Evolutionary conservation across 2,888 invertebrate species (phyloP).

Genomic region (Hoplodrina blanda): DNA sequence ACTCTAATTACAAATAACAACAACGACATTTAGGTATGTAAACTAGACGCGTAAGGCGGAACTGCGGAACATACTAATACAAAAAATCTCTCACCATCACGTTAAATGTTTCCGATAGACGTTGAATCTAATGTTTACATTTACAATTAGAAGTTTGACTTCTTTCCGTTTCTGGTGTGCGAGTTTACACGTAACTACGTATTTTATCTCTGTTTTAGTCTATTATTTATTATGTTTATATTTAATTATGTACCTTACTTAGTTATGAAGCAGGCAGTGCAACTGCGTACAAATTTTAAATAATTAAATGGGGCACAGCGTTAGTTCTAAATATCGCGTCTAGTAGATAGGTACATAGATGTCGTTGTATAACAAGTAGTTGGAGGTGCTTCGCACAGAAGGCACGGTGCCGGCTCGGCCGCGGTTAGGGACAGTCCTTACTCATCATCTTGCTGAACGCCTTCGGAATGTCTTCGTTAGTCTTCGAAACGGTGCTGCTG

Average conservation of each 20-base stretch:
- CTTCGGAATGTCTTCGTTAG: conserved; percentile 95
- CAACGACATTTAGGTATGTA: conserved; percentile 45
- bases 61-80: conserved; percentile 10
- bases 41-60: background rate
- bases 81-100: conserved; percentile 3
- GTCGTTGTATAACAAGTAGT: conserved; percentile 55
- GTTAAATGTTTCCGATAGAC: conserved; percentile 19
- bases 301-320: conserved; percentile 1
- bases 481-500: conserved; percentile 93
- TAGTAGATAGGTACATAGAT: conserved; percentile 20
- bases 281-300: background rate
- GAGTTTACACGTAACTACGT: background rate
- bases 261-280: background rate
- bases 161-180: background rate
- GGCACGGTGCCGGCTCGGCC: conserved; percentile 43
- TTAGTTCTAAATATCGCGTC: background rate
- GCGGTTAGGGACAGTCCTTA: conserved; percentile 84
- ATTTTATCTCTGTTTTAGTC: conserved; percentile 1
- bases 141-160: conserved; percentile 14
- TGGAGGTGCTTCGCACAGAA: conserved; percentile 44
- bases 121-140: conserved; percentile 1
- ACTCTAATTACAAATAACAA: conserved; percentile 64
- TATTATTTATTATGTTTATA: conserved; percentile 1
- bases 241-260: too few species aligned
- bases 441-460: conserved; percentile 92